Evolutionary conservation across 2,888 invertebrate genomes (phyloP).

Genomic region (Xanthia icteritia): DNA sequence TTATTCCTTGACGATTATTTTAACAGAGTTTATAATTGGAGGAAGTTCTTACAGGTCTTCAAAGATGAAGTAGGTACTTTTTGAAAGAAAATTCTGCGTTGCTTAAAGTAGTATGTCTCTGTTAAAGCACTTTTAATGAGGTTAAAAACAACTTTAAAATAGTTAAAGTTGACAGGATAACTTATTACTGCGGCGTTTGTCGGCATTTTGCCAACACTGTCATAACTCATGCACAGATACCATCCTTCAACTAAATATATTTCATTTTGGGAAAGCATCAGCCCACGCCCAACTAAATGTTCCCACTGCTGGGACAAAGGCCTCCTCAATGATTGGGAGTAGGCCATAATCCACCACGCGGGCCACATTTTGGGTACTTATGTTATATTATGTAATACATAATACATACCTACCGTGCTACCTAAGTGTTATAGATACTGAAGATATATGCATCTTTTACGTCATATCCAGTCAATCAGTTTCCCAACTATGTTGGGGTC

Average conservation of each 20-base stretch:
- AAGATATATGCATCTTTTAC: too few relatives aligned
- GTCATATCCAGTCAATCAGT: too few relatives aligned
- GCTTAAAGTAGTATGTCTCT: too few relatives aligned
- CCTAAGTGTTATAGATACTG: too few relatives aligned
- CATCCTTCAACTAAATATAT: constrained; percentile 11
- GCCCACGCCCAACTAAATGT: not conserved
- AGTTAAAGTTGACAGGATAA: constrained; percentile 37
- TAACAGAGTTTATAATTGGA: not conserved
- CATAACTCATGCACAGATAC: constrained; percentile 27
- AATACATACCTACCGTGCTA: too few relatives aligned
- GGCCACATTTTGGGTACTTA: not conserved
- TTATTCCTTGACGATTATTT: not conserved
- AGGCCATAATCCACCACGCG: not conserved
- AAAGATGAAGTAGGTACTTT: not conserved
- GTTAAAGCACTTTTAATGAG: not conserved
- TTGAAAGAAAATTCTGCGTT: not conserved
- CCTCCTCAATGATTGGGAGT: not conserved
- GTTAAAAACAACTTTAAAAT: constrained; percentile 7
- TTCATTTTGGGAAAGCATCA: not conserved
- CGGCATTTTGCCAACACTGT: constrained; percentile 39
- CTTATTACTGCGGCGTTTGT: constrained; percentile 30
- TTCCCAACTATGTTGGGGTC: not conserved
- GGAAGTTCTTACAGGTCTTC: not conserved
- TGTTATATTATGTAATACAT: too few relatives aligned
- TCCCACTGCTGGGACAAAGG: not conserved